phyloP scores from a whole-genome alignment of 2,888 invertebrate species.

The Epistrophe grossulariae region DNA sequence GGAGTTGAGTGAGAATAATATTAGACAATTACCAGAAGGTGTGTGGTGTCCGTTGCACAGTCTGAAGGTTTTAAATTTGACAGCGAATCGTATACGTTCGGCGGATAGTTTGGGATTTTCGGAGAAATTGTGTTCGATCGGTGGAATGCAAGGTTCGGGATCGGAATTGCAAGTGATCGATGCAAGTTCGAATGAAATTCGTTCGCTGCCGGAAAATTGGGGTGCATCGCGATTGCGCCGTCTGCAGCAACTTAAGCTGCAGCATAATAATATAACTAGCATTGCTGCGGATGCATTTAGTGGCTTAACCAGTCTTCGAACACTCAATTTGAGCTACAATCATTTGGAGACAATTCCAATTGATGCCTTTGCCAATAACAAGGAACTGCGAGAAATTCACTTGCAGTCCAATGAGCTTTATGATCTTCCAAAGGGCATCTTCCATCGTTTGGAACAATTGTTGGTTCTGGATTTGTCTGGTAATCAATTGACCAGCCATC shows the following conservation, averaged over 20 bases:
- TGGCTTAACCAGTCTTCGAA: constrained; percentile 90
- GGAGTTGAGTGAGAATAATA: constrained; percentile 93
- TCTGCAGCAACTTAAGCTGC: constrained; percentile 91
- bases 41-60: constrained; percentile 92
- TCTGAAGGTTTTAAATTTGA: constrained; percentile 92
- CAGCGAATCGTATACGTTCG: constrained; percentile 92
- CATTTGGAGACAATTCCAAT: constrained; percentile 91
- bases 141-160: constrained; percentile 86
- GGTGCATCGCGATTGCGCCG: constrained; percentile 91
- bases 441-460: constrained; percentile 93
- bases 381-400: constrained; percentile 92
- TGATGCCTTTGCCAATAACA: constrained; percentile 91
- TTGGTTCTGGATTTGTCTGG: constrained; percentile 92
- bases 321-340: constrained; percentile 94
- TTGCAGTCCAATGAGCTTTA: constrained; percentile 93
- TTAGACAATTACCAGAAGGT: constrained; percentile 91
- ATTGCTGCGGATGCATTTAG: constrained; percentile 91
- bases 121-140: constrained; percentile 81
- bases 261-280: constrained; percentile 92
- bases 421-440: constrained; percentile 92
- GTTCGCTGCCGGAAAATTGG: constrained; percentile 89
- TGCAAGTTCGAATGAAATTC: constrained; percentile 92
- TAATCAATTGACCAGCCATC: constrained; percentile 93
- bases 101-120: constrained; percentile 90
- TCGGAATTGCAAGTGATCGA: constrained; percentile 91